Evolutionary conservation across 2,888 invertebrate species (phyloP).

Genomic region (Lucinisca nassula): DNA sequence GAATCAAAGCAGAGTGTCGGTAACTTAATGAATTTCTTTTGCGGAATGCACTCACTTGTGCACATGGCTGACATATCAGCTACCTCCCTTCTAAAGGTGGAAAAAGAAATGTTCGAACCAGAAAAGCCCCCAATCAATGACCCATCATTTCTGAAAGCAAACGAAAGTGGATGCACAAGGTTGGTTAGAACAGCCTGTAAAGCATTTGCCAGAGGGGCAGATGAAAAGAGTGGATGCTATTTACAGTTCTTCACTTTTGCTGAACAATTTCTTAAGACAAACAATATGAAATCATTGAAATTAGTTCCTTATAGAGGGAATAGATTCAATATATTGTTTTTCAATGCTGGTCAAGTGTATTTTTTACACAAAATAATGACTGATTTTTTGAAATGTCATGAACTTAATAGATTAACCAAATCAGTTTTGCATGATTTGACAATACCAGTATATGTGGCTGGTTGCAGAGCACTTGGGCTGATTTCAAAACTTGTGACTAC

Average conservation of each 20-base stretch:
- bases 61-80: constrained; percentile 37
- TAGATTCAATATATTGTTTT: constrained; percentile 30
- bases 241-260: neutral
- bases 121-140: neutral
- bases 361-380: constrained; percentile 21
- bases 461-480: constrained; percentile 22
- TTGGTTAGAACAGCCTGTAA: constrained; percentile 26
- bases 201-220: constrained; percentile 27
- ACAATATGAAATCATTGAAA: constrained; percentile 2
- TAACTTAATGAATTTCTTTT: constrained; percentile 31
- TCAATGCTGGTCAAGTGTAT: constrained; percentile 32
- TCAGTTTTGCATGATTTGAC: constrained; percentile 28
- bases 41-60: constrained; percentile 29
- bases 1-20: neutral
- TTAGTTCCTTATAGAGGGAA: constrained; percentile 20
- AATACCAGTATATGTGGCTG: constrained; percentile 23
- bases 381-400: neutral
- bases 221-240: constrained; percentile 29
- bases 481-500: constrained; percentile 31
- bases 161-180: neutral
- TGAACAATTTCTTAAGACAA: neutral
- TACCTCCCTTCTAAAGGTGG: neutral
- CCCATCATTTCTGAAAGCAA: neutral
- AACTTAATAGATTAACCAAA: constrained; percentile 15
- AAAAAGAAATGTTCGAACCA: constrained; percentile 4